Evolutionary conservation across 2,113 vertebrate genomes (phyloP), one percentile per base, ranked within the genome.

Genomic region (Conger conger): DNA sequence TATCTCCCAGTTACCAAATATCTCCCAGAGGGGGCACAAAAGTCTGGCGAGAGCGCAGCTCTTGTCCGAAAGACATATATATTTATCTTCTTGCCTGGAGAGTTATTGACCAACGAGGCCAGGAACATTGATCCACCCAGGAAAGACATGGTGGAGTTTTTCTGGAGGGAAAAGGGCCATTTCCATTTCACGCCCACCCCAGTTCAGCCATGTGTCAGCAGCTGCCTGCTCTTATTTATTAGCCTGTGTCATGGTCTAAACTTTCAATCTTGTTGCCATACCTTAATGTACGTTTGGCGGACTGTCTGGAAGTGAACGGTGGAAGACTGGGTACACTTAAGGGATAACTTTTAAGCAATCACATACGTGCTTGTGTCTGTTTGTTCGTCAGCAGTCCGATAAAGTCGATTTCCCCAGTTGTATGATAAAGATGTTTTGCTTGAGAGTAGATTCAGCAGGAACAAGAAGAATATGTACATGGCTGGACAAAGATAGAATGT

Each of bases 91-190:
- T 23, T 63, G 57, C 23, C 20, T 63, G 57, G 57, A 27, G 18
- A 27, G 57, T 9, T 63, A 63, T 23, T 27, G 57, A 27, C 57
- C 20, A 63, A 27, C 27, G 18, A 2, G 57, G 3, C 11, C 18
- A 57, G 50, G 30, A 40, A 35, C n/a, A 16, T 68, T 73, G 40
- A 76, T 50, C 73, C 30, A 78, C 77, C 18, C 40, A 3, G 36
- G 30, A 79, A 84, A 54, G 30, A 77, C 36, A 40, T 37, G 15
- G 68, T 78, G 27, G 42, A 76, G 68, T n/a, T 35, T 79, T 84
- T 84, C 50, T 36, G 37, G 83, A 84, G 1, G 35, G 20, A 37
- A 18, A 16, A n/a, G 36, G 27, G 27, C 27, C 37, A 16, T 37
- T n/a, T 36, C 35, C 35, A 76, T 76, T 35, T 15, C 35, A 16